Conservation (phyloP, 2,113 vertebrate genomes). For the Opisthocomus hoazin region DNA sequence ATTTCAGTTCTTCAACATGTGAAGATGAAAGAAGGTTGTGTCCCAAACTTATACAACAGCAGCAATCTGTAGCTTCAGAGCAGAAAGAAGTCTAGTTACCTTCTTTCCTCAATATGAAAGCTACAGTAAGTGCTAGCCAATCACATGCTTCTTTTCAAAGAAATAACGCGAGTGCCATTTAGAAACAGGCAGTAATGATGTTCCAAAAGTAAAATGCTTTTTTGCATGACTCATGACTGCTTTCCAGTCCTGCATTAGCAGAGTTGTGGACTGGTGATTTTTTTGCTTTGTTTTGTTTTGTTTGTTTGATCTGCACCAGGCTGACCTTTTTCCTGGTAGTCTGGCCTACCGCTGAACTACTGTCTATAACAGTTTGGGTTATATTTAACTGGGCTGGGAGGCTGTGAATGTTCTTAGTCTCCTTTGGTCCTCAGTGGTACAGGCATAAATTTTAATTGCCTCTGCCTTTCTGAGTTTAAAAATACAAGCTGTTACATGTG, state of each 20-base stretch:
- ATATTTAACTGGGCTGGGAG: not conserved
- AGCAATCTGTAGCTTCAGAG: not conserved
- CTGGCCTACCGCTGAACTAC: not conserved
- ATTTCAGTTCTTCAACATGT: not conserved
- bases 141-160: not conserved
- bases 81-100: not conserved
- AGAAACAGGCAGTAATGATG: not conserved
- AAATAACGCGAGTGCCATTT: not conserved
- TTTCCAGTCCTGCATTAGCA: not conserved
- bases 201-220: not conserved
- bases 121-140: not conserved
- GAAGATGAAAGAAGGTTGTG: not conserved
- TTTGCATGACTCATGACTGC: not conserved
- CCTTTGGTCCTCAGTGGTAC: not conserved
- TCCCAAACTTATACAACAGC: not conserved
- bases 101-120: not conserved
- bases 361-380: not conserved
- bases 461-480: not conserved
- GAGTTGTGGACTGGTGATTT: not conserved
- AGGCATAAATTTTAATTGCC: not conserved
- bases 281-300: not conserved
- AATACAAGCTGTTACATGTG: not conserved
- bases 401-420: not conserved
- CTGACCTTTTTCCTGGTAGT: not conserved
- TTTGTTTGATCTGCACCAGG: not conserved